A percentile compares a stretch with the other conserved stretches of the same genome.
Conservation (phyloP, 2,797 vertebrate species). For the Potorous gilbertii region DNA sequence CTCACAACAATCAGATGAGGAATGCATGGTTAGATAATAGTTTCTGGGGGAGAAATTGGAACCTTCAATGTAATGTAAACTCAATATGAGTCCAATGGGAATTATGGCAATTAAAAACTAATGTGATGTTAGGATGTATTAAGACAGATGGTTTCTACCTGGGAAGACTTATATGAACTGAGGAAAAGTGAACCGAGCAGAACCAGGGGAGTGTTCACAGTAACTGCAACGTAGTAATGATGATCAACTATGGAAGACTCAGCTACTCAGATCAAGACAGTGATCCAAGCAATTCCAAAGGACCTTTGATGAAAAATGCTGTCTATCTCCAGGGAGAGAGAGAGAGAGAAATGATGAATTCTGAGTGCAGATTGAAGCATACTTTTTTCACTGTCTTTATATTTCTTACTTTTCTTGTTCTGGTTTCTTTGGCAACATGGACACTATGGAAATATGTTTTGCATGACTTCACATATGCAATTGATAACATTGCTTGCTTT, state of each 20-base stretch:
- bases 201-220: background rate
- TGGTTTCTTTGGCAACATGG: background rate
- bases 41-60: background rate
- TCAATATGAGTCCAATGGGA: background rate
- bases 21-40: background rate
- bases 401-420: background rate
- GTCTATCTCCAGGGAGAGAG: background rate
- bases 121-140: background rate
- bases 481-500: background rate
- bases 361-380: background rate
- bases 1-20: background rate
- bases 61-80: background rate
- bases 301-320: background rate
- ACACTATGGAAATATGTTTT: background rate
- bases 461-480: background rate
- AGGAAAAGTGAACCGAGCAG: background rate
- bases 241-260: background rate
- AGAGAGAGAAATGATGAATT: background rate
- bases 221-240: background rate
- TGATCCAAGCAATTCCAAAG: background rate
- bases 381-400: background rate
- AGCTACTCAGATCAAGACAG: background rate
- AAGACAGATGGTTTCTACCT: background rate
- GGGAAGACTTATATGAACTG: background rate
- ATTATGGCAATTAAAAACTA: background rate